Evolutionary conservation across 2,113 vertebrate species (phyloP).

Genomic region (Elephantulus edwardii): DNA sequence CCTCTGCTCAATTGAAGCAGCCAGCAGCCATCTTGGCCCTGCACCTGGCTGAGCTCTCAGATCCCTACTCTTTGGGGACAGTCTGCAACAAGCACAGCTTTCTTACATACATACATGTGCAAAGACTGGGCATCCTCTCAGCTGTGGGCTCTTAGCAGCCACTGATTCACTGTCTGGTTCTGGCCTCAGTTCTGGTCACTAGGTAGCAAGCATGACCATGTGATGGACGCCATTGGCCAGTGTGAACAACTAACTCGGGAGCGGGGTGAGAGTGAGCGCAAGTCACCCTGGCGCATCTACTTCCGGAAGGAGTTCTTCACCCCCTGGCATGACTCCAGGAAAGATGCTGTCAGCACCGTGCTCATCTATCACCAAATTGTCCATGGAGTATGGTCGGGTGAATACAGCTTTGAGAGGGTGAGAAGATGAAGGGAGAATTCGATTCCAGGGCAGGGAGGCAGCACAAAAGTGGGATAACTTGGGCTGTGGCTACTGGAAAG

Average conservation of each 20-base stretch:
- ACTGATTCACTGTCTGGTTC: background rate
- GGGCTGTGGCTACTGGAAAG: too few species aligned
- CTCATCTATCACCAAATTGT: constrained; percentile 95
- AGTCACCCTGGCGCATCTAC: constrained; percentile 93
- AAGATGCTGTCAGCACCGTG: constrained; percentile 91
- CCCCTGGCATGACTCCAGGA: constrained; percentile 92
- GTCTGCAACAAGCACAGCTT: background rate
- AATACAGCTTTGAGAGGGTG: constrained; percentile 93
- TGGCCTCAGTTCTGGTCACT: constrained; percentile 92
- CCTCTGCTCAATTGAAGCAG: background rate
- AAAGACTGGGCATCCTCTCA: fast-evolving
- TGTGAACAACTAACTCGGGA: constrained; percentile 94
- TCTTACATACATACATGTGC: background rate
- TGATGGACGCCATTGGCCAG: constrained; percentile 95
- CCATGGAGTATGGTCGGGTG: constrained; percentile 90
- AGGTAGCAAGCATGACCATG: constrained; percentile 90
- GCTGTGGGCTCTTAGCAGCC: background rate
- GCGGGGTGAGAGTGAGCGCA: constrained; percentile 89
- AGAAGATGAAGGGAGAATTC: background rate
- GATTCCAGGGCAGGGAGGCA: background rate
- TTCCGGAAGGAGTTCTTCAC: constrained; percentile 97
- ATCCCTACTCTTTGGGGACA: background rate
- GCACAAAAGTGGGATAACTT: background rate
- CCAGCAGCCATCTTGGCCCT: background rate
- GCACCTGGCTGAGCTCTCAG: too few species aligned